These are phyloP conservation scores for Ceraclea dissimilis DNA, from an alignment of 2,888 invertebrate species.

Conservation along the genomic window DNA sequence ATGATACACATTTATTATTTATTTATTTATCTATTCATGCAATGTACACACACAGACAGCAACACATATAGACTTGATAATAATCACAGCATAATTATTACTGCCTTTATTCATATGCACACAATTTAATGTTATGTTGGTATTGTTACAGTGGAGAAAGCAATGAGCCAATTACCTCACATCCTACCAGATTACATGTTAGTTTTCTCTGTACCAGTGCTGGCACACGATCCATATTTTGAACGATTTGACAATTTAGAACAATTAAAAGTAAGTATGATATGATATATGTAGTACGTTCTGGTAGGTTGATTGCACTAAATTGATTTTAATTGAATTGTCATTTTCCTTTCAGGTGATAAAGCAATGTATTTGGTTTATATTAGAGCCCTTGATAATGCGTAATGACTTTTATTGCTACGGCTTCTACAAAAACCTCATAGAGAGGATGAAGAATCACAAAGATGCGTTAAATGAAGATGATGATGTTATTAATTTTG, in stretches of 20 bases:
- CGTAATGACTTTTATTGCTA: conserved; percentile 92
- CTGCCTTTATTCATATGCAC: too few species aligned
- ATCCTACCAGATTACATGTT: conserved; percentile 96
- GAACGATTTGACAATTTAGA: conserved; percentile 67
- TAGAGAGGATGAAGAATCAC: conserved; percentile 92
- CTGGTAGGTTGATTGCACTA: background rate
- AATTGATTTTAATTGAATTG: background rate
- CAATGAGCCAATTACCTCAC: conserved; percentile 70
- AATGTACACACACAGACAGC: too few species aligned
- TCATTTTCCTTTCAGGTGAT: conserved; percentile 42
- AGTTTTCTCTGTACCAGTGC: conserved; percentile 90
- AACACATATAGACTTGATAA: too few species aligned
- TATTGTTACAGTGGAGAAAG: conserved; percentile 51
- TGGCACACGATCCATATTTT: conserved; percentile 88
- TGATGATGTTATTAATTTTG: conserved; percentile 75
- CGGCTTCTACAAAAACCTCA: conserved; percentile 88
- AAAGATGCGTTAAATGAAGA: conserved; percentile 81
- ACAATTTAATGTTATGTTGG: too few species aligned
- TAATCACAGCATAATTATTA: too few species aligned
- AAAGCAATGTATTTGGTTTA: conserved; percentile 86
- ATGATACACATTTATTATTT: background rate
- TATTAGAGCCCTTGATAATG: conserved; percentile 87
- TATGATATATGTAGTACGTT: too few species aligned
- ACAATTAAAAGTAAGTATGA: conserved; percentile 58
- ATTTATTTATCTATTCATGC: background rate